These are phyloP conservation scores for Pollenia angustigena DNA, from an alignment of 2,888 invertebrate species.

Conservation along the genomic window DNA sequence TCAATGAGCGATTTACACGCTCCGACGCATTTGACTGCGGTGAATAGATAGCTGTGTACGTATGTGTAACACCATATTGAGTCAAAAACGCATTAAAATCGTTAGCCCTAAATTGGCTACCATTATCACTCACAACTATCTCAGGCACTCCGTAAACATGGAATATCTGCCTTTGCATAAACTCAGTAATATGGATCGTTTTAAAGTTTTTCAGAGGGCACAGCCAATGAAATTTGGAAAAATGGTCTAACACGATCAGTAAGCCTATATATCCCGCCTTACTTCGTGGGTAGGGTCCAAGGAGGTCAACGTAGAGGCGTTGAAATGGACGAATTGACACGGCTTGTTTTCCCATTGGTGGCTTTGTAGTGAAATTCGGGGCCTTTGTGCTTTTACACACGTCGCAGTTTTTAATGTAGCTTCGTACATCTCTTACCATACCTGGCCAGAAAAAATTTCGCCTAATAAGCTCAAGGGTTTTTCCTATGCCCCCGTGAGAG, in stretches of 20 bases:
- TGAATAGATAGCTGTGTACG: neutral
- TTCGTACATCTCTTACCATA: constrained; percentile 1
- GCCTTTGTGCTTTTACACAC: neutral
- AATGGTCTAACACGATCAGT: neutral
- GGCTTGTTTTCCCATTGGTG: neutral
- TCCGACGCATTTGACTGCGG: neutral
- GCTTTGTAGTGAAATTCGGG: neutral
- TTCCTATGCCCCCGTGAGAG: neutral
- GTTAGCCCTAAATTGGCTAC: neutral
- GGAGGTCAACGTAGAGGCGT: neutral
- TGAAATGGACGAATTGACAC: neutral
- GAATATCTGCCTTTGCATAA: neutral
- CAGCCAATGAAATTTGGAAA: neutral
- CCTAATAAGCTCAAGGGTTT: neutral
- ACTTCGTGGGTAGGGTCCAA: neutral
- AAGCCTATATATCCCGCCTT: neutral
- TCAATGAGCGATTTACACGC: neutral
- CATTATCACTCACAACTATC: constrained; percentile 3
- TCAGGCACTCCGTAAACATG: constrained; percentile 6
- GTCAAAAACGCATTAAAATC: neutral
- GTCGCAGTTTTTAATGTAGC: neutral
- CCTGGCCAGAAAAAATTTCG: neutral
- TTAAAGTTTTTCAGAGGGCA: neutral
- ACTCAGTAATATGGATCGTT: neutral
- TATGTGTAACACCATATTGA: neutral